Base-by-base conservation (phyloP, 2,888 invertebrate species). In the Folsomia candida region DNA sequence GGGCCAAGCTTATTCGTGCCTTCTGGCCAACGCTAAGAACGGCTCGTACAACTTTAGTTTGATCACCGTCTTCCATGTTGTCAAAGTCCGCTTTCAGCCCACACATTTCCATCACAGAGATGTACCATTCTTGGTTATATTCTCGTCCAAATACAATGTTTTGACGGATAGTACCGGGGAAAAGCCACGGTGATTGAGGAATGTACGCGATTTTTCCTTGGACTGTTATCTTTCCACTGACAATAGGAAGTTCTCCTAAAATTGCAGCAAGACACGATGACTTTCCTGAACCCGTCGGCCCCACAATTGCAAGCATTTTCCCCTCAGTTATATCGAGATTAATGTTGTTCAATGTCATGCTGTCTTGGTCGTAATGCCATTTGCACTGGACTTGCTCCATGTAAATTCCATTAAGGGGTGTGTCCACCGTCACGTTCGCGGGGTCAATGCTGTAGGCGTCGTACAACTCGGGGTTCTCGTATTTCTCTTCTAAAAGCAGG, bases 291-390 rank as follows among this genome's bases (percentile, higher is more conserved):
- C 92, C 92, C 62, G 90, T 90, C 78, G 88, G 86, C 0, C 94
- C 94, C 26, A 93, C 90, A 1, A 94, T 87, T 81, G 90, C 86
- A n/a, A 89, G 88, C 51, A 91, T 81, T 81, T 89, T 88, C 28
- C 89, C 89, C 88, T 26, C 54, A 2, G n/a, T 18, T 4, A 63
- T 54, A 26, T 37, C 25, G 2, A 73, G 26, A 25, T 51, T 69
- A 6, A 72, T 67, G 20, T 69, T 47, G 18, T 54, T 20, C 20
- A 72, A 25, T 18, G 28, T 28, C 25, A 51, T 62, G 24, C n/a
- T 11, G 6, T 68, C 68, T 1, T 61, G 65, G 9, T 51, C 51
- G 6, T 47, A 25, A n/a, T 20, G 26, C 72, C 72, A 72, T 26
- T 61, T 65, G 57, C 72, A 72, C 4, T 64, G 26, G 54, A 72